A percentile compares a stretch with the other conserved stretches of the same genome.
phyloP scores from a whole-genome alignment of 2,888 invertebrate species.

The Napeogenes inachia region DNA sequence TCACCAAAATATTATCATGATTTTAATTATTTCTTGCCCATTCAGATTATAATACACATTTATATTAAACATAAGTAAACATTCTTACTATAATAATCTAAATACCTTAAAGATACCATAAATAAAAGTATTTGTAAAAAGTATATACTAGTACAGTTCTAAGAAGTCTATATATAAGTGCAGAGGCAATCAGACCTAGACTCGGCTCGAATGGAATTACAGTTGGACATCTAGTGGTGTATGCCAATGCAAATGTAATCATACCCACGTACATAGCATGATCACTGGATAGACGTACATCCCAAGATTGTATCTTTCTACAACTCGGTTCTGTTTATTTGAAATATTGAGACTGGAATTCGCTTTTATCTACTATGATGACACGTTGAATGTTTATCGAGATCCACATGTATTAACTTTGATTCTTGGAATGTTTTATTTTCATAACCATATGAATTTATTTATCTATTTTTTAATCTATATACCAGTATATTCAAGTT shows the following conservation, averaged over 20 bases:
- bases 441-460: too few species aligned
- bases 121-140: too few species aligned
- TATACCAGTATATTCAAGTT: too few species aligned
- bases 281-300: constrained; percentile 12
- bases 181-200: constrained; percentile 32
- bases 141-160: neutral
- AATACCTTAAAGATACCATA: too few species aligned
- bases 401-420: neutral
- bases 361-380: neutral
- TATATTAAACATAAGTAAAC: too few species aligned
- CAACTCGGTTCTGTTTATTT: neutral
- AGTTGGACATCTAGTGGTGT: constrained; percentile 37
- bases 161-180: constrained; percentile 15
- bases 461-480: too few species aligned
- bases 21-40: too few species aligned
- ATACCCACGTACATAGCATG: constrained; percentile 27
- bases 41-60: too few species aligned
- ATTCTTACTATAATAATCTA: too few species aligned
- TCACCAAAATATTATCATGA: constrained; percentile 2
- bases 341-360: neutral
- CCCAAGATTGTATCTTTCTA: neutral
- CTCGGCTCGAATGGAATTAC: constrained; percentile 36
- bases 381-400: neutral
- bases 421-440: too few species aligned
- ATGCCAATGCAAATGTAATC: constrained; percentile 37